Conservation (phyloP, 2,888 invertebrate genomes). For the Drosophila paramelanica region DNA sequence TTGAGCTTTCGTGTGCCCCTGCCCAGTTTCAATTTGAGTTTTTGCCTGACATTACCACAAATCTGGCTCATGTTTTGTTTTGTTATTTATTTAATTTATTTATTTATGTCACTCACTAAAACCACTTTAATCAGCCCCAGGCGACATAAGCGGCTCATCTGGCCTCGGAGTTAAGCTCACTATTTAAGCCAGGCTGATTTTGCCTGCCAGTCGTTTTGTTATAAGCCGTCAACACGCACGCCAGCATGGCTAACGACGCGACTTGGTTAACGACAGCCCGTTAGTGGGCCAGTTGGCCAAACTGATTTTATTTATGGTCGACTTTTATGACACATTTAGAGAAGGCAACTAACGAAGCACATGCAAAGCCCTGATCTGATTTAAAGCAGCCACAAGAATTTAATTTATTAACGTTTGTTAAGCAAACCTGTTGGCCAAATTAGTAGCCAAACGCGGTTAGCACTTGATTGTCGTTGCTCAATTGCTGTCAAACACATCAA, state of each 20-base stretch:
- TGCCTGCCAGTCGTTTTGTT: conserved; percentile 30
- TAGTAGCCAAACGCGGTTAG: conserved; percentile 18
- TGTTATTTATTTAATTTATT: conserved; percentile 72
- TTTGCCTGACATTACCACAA: conserved; percentile 54
- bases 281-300: conserved; percentile 43
- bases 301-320: conserved; percentile 68
- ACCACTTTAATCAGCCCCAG: conserved; percentile 71
- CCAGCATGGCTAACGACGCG: conserved; percentile 37
- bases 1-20: conserved; percentile 29
- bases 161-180: conserved; percentile 55
- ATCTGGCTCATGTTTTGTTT: conserved; percentile 48
- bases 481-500: conserved; percentile 49
- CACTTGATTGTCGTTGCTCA: conserved; percentile 4
- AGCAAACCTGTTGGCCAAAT: conserved; percentile 16
- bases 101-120: conserved; percentile 74
- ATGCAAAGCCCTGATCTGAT: conserved; percentile 42
- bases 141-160: conserved; percentile 56
- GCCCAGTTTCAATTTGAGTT: conserved; percentile 74
- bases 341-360: conserved; percentile 40
- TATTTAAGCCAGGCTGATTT: conserved; percentile 44
- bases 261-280: conserved; percentile 58
- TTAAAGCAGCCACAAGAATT: conserved; percentile 20
- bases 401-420: conserved; percentile 31
- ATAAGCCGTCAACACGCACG: conserved; percentile 60
- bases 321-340: conserved; percentile 68